A percentile compares a stretch with the other conserved stretches of the same genome.
phyloP scores from a whole-genome alignment of 2,113 vertebrate genomes.

The Burhinus bistriatus region DNA sequence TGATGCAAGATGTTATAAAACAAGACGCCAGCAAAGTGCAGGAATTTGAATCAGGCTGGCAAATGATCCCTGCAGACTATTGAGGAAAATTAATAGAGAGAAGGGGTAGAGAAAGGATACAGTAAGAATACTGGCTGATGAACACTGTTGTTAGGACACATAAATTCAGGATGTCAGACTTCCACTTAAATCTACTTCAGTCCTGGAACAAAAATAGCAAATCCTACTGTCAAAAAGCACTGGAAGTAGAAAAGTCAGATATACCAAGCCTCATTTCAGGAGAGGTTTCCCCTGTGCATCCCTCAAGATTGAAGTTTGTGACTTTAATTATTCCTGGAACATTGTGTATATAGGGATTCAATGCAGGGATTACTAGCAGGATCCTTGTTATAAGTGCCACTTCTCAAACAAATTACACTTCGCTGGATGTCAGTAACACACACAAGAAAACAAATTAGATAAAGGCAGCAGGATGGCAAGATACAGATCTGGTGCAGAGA shows the following conservation, averaged over 20 bases:
- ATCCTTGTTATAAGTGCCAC: slow-evolving; percentile 39
- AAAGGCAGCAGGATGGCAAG: neutral
- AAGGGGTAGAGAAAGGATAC: neutral
- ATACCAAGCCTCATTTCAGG: neutral
- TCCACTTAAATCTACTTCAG: slow-evolving; percentile 15
- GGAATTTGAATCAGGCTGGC: slow-evolving; percentile 55
- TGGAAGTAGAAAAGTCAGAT: neutral
- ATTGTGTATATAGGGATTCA: slow-evolving; percentile 21
- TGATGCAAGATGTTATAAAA: slow-evolving; percentile 57
- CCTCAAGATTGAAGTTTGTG: slow-evolving; percentile 24
- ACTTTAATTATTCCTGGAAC: slow-evolving; percentile 53
- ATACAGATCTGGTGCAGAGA: slow-evolving; percentile 1
- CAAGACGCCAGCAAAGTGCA: slow-evolving; percentile 25
- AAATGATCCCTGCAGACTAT: slow-evolving; percentile 53
- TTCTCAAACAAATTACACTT: slow-evolving; percentile 55
- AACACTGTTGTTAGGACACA: neutral
- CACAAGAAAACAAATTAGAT: slow-evolving; percentile 49
- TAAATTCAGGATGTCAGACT: slow-evolving; percentile 30
- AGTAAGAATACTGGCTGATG: slow-evolving; percentile 27
- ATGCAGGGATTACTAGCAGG: slow-evolving; percentile 30
- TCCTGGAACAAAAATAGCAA: neutral
- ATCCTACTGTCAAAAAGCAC: neutral
- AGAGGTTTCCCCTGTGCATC: slow-evolving; percentile 25
- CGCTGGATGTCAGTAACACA: slow-evolving; percentile 17
- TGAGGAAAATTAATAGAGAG: slow-evolving; percentile 56